These are phyloP conservation scores for Drosophila rellima DNA, from an alignment of 2,888 invertebrate genomes.

Conservation along the genomic window DNA sequence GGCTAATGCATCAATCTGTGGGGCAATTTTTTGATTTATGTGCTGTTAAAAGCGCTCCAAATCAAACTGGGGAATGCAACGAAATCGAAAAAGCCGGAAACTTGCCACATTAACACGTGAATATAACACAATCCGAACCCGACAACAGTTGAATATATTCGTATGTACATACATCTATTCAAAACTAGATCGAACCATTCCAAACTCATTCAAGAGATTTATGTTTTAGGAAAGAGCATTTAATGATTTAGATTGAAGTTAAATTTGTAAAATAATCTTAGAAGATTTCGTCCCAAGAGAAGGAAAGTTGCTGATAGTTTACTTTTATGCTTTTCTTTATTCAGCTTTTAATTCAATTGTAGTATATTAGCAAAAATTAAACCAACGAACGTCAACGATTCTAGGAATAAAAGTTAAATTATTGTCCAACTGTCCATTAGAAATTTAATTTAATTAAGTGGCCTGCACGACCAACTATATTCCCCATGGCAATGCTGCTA, in stretches of 20 bases:
- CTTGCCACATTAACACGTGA: conserved; percentile 21
- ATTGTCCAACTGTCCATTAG: no score
- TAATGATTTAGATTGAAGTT: not conserved
- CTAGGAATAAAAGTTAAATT: no score
- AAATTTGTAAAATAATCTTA: not conserved
- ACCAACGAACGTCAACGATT: no score
- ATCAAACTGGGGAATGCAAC: conserved; percentile 46
- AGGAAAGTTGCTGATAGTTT: no score
- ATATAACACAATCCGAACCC: not conserved
- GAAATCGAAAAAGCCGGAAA: conserved; percentile 39
- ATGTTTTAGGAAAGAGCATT: conserved; percentile 3
- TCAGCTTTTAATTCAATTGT: not conserved
- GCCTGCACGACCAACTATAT: no score
- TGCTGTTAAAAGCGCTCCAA: conserved; percentile 44
- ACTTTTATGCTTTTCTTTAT: no score
- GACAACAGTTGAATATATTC: conserved; percentile 1
- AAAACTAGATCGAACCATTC: conserved; percentile 5
- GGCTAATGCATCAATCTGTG: conserved; percentile 80
- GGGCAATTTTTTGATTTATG: conserved; percentile 75
- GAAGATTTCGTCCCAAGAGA: not conserved
- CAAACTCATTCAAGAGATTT: conserved; percentile 16
- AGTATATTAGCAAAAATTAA: not conserved
- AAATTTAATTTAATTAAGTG: no score
- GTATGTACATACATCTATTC: not conserved
- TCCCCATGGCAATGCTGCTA: no score